Evolutionary conservation across 2,113 vertebrate species (phyloP), one percentile per base, ranked within the genome.

Genomic region (Lathamus discolor): DNA sequence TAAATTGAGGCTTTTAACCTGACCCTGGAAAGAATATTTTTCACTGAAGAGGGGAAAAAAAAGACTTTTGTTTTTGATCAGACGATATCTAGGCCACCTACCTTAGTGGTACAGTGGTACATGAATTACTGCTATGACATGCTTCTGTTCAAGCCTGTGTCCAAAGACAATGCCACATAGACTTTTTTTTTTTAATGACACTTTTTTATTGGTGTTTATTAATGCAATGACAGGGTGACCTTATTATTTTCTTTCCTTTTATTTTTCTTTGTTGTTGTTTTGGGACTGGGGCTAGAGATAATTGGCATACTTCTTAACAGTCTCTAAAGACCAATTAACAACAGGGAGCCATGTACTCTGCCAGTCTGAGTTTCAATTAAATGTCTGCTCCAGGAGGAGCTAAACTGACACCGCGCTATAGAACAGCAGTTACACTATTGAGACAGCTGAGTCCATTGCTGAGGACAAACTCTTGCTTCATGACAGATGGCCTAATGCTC

Each of bases 261-360:
- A 44, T 52, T 29, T 4, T 0, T 81, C 48, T 87, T 78, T 39
- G 41, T 15, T 49, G 7, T 88, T 97, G 49, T 93, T 86, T 57
- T 95, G 69, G 64, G 80, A 35, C 62, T 90, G 88, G 41, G 46
- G 52, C 37, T 82, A 78, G 44, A 96, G 80, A 90, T 98, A 97
- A 97, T 97, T 96, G 84, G 66, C 94, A 87, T 92, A 82, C 79
- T 76, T 95, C 64, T 63, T 76, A 97, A 91, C 31, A 62, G 61
- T 97, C 97, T 97, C 96, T 67, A 68, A 96, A 96, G 96, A 96
- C 88, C 95, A 97, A 97, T 98, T 98, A 98, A 96, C 86, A 92
- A 82, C 88, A 92, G 74, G 94, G 95, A 97, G 95, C 93, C 75
- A 70, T 93, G 92, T 80, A 96, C 84, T 62, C 48, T 86, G 49